Evolutionary conservation across 2,113 vertebrate genomes (phyloP), one percentile per base, ranked within the genome.

Genomic region (Gopherus evgoodei): DNA sequence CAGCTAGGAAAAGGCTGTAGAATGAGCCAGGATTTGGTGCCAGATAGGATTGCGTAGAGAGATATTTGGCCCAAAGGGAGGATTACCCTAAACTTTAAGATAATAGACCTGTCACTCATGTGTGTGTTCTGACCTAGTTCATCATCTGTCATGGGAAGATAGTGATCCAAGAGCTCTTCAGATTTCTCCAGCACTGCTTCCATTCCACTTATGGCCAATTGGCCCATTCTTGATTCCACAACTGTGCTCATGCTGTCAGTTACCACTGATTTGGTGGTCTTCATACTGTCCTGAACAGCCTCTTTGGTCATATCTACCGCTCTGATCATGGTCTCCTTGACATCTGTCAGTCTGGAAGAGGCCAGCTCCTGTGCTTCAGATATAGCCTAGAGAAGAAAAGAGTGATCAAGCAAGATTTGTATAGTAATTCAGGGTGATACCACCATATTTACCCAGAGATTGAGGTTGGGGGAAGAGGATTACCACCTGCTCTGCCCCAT

Each of bases 311-410:
- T 8, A 1, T 95, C 95, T 59, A 94, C 88, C 0, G 83, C 95
- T 47, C 91, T 97, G 0, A 95, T 84, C 87, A 98, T 82, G 0
- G 86, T 94, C 29, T 98, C 97, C 95, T 98, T 98, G 87, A 98
- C 98, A 8, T 97, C 97, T 1, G 97, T 91, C 78, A 87, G 96
- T 90, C 96, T 88, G 62, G 14, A 91, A 35, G 90, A 90, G 29
- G 95, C 88, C 29, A 98, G 97, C 90, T 98, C 87, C 98, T 98
- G 56, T 52, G 98, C 98, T 86, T 99, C 97, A 0, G 98, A 98
- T 93, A 99, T 97, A 88, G 99, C 96, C 99, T 99, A 94, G 3
- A 12, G 56, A 84, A 89, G 24, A 76, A n/a, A n/a, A n/a, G n/a
- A n/a, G 29, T 47, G 11, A 27, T 10, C 31, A 79, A 5, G n/a